Evolutionary conservation across 2,113 vertebrate species (phyloP), one percentile per base, ranked within the genome.

Genomic region (Gobius niger): DNA sequence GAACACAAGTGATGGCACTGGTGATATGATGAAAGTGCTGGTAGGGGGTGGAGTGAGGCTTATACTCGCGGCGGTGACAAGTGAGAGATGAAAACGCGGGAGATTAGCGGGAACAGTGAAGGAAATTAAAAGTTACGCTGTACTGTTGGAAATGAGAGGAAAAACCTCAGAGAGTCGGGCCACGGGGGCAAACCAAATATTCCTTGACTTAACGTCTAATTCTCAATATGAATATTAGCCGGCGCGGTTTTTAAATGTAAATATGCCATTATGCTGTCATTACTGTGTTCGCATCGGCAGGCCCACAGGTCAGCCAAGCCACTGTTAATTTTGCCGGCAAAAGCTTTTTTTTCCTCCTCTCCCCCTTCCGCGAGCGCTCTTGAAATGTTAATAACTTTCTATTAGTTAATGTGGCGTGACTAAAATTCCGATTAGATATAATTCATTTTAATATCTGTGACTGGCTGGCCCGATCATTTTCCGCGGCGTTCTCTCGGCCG

Each of bases 311-410:
- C 96, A 97, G 93, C 92, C 88, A 93, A 95, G 95, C 94, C 95
- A 95, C 95, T 96, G 95, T 95, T 96, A 94, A 98, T 97, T 97
- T 96, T 96, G 95, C 94, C 94, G 94, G 94, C 95, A 94, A 96
- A 96, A 95, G 94, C 94, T 93, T 72, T 72, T 74, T 70, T 62
- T 9, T 24, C 8, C 24, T 4, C 24, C 24, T 34, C 24, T 3
- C 24, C 24, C 24, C 63, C 52, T 44, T 49, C 24, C 44, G 34
- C 41, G 16, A 59, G 7, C 78, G 73, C 95, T 96, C 94, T 96
- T 96, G 95, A 98, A 98, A 97, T 97, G 96, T 98, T 97, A 97
- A 98, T 98, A 98, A 97, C 95, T 95, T 97, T 98, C 95, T 96
- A 98, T 97, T 97, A 96, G 95, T 97, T 97, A 97, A 97, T 97